Evolutionary conservation across 2,888 invertebrate genomes (phyloP).

Genomic region (Acrocera orbiculus): DNA sequence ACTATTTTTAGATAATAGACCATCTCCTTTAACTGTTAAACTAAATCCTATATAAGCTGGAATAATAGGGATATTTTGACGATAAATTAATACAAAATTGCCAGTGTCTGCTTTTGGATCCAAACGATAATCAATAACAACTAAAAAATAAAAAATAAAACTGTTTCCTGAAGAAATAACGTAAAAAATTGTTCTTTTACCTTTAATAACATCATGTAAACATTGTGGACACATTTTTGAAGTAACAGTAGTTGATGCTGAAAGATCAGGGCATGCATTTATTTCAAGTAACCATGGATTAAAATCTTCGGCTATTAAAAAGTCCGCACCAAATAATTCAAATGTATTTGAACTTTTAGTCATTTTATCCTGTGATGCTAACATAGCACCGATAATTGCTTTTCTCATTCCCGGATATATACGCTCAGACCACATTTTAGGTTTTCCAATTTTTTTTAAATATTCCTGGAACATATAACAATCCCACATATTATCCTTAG

Average conservation of each 20-base stretch:
- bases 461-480: slow-evolving; percentile 55
- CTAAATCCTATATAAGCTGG: slow-evolving; percentile 58
- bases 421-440: slow-evolving; percentile 61
- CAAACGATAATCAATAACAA: slow-evolving; percentile 54
- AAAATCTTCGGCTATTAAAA: slow-evolving; percentile 77
- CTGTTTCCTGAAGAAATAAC: neutral
- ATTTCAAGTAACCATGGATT: slow-evolving; percentile 89
- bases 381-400: slow-evolving; percentile 55
- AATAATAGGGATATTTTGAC: slow-evolving; percentile 56
- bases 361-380: slow-evolving; percentile 76
- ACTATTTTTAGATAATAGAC: slow-evolving; percentile 21
- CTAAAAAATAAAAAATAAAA: slow-evolving; percentile 33
- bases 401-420: slow-evolving; percentile 82
- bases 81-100: slow-evolving; percentile 61
- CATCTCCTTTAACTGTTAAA: slow-evolving; percentile 28
- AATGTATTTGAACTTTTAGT: slow-evolving; percentile 65
- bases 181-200: slow-evolving; percentile 30
- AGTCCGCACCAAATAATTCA: slow-evolving; percentile 89
- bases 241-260: slow-evolving; percentile 79
- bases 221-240: slow-evolving; percentile 71
- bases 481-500: slow-evolving; percentile 92
- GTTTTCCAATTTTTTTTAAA: slow-evolving; percentile 51
- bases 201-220: slow-evolving; percentile 81
- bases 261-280: slow-evolving; percentile 84
- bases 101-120: slow-evolving; percentile 64